Conservation (phyloP, 2,888 invertebrate genomes). For the Acanthosoma haemorrhoidale region DNA sequence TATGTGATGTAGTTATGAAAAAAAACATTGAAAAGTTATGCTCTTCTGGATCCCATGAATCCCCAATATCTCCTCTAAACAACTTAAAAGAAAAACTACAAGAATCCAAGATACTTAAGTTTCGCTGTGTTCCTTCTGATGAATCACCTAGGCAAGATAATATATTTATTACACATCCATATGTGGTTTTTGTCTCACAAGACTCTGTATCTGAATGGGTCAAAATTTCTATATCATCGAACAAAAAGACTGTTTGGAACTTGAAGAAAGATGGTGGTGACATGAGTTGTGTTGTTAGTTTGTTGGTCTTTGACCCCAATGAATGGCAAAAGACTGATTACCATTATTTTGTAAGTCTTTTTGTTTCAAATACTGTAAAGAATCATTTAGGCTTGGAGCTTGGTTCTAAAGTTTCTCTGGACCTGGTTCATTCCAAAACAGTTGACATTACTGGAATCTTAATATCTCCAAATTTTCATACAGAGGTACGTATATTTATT, state of each 20-base stretch:
- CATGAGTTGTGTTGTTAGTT: neutral
- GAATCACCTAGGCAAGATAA: neutral
- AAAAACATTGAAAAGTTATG: neutral
- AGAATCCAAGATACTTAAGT: neutral
- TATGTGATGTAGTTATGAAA: constrained; percentile 25
- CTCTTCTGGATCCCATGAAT: neutral
- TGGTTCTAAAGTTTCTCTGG: constrained; percentile 55
- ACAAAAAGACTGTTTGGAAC: neutral
- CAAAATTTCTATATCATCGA: neutral
- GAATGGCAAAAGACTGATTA: neutral
- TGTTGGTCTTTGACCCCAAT: neutral
- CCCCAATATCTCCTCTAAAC: neutral
- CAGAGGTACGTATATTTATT: neutral
- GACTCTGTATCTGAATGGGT: constrained; percentile 13
- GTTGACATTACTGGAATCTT: constrained; percentile 48
- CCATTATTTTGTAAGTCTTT: constrained; percentile 46
- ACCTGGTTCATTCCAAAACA: constrained; percentile 49
- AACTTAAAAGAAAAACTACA: neutral
- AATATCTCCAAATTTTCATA: constrained; percentile 49
- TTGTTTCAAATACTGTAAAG: constrained; percentile 54
- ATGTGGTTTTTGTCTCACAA: constrained; percentile 31
- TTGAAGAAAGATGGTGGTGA: neutral
- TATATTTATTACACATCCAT: constrained; percentile 30
- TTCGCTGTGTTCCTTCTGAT: constrained; percentile 26
- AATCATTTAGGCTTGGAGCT: constrained; percentile 52